Evolutionary conservation across 2,888 invertebrate species (phyloP), one percentile per base, ranked within the genome.

Genomic region (Drosophila helvetica): DNA sequence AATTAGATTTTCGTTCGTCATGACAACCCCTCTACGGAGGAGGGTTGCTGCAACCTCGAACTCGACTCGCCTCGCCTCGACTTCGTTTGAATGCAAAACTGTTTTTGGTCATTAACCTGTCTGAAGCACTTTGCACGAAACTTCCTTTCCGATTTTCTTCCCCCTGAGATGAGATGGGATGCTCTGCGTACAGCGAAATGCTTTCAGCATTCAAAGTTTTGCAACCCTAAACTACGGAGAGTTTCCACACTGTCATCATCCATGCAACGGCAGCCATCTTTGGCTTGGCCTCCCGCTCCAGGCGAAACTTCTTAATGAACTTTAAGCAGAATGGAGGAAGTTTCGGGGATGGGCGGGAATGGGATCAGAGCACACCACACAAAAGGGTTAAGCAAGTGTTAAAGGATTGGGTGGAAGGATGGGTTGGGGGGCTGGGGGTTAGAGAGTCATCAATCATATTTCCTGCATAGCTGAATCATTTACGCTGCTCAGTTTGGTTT

Each of bases 81-180:
- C 9, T 76, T 79, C 79, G 83, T 84, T 86, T 84, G 82, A 86
- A 86, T 86, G 87, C 86, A 86, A 86, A 86, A 86, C 89, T 77
- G 82, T 65, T 76, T 75, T 86, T 86, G 86, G 89, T 86, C 86
- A 88, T 86, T 86, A 86, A 86, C 85, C 88, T 88, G 88, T 82
- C 81, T 79, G 70, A 74, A 80, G 88, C 88, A 84, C 88, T 87
- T 84, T 84, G 88, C 73, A 74, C 75, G 74, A 55, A 72, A 77
- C 77, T 67, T 62, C 77, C 66, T 62, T 59, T 71, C 64, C 51
- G 52, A 9, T 51, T 52, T 53, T 42, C 46, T 52, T 18, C 12
- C 46, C 59, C 17, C 18, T 18, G 9, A 12, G 43, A 45, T 38
- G 70, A 1, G 30, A 12, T 25, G 5, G 17, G 53, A 9, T 30